These are phyloP conservation scores for Passer domesticus DNA, from an alignment of 2,113 vertebrate species.

Conservation along the genomic window DNA sequence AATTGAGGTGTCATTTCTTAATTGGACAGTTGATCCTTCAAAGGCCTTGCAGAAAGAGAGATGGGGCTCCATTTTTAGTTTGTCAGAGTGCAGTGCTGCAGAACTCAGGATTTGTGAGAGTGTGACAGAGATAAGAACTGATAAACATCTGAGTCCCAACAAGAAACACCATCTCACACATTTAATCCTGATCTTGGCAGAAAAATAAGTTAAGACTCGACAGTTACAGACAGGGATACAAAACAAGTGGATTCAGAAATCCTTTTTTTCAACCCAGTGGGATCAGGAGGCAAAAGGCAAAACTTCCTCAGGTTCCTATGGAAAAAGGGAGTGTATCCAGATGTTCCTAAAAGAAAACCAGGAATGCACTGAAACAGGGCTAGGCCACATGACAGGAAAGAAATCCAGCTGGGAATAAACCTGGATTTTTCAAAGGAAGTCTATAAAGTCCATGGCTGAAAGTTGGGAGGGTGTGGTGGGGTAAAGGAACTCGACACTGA, in stretches of 20 bases:
- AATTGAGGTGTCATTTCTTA: no score
- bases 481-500: neutral
- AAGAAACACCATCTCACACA: no score
- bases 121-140: no score
- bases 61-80: no score
- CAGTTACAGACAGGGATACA: neutral
- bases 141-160: no score
- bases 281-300: neutral
- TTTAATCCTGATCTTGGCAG: no score
- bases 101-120: no score
- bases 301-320: neutral
- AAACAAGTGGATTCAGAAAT: neutral
- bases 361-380: neutral
- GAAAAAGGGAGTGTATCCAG: neutral
- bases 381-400: neutral
- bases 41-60: no score
- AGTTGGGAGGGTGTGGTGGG: neutral
- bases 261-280: neutral
- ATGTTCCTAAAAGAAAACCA: neutral
- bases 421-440: neutral
- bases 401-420: neutral
- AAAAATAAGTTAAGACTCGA: no score
- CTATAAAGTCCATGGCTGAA: neutral
- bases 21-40: no score
- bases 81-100: no score